Percentiles rank a stretch among this genome's conserved stretches.
Conservation (phyloP, 2,113 vertebrate genomes). For the Callithrix jacchus region DNA sequence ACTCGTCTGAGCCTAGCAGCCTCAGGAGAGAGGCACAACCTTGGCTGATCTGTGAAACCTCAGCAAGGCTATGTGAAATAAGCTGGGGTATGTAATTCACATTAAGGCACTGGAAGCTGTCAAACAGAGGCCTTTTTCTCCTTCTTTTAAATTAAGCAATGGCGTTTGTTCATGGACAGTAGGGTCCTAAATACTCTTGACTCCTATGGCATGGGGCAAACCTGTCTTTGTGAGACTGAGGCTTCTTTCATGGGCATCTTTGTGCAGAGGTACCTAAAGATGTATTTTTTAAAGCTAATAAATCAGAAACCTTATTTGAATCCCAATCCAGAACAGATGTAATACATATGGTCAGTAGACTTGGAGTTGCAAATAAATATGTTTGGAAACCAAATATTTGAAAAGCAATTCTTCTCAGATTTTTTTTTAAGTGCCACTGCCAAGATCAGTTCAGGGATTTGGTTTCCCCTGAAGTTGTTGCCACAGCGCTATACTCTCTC, state of each 20-base stretch:
- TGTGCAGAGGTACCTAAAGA: slow-evolving; percentile 31
- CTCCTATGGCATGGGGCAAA: not conserved
- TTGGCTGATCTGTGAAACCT: slow-evolving; percentile 15
- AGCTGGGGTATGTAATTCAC: not conserved
- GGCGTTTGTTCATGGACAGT: not conserved
- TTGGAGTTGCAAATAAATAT: slow-evolving; percentile 75
- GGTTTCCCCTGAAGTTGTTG: slow-evolving; percentile 34
- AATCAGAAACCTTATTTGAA: slow-evolving; percentile 67
- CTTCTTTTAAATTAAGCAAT: not conserved
- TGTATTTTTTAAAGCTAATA: slow-evolving; percentile 59
- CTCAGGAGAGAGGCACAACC: not conserved
- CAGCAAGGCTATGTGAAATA: not conserved
- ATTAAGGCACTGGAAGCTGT: not conserved
- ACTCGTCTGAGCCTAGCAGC: not conserved
- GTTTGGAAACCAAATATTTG: slow-evolving; percentile 78
- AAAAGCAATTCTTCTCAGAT: slow-evolving; percentile 67
- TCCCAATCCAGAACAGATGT: slow-evolving; percentile 73
- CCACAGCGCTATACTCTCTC: not conserved
- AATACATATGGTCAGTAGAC: slow-evolving; percentile 74
- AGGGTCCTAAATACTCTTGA: not conserved
- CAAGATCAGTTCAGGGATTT: slow-evolving; percentile 66
- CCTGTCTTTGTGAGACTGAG: not conserved
- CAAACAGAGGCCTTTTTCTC: not conserved
- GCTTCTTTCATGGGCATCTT: not conserved
- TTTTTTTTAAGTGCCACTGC: slow-evolving; percentile 53